These are phyloP conservation scores for Falco novaeseelandiae DNA, from an alignment of 2,797 vertebrate genomes.

Conservation along the genomic window DNA sequence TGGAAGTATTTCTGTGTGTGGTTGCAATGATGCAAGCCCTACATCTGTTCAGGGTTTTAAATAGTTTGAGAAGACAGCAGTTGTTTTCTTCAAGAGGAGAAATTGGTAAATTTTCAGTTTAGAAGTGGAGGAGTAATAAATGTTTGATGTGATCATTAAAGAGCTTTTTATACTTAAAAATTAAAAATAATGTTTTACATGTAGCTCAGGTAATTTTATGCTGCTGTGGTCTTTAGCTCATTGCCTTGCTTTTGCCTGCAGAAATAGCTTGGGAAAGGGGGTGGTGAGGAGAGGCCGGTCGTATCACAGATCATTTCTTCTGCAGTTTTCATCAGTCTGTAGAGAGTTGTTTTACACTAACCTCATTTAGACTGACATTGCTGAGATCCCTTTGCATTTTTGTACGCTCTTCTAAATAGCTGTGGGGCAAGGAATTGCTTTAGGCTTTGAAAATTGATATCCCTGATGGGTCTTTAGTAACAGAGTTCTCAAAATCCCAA, in stretches of 20 bases:
- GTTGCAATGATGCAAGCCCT: constrained; percentile 56
- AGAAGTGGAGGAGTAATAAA: constrained; percentile 7
- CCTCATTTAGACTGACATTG: background rate
- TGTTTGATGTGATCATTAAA: constrained; percentile 50
- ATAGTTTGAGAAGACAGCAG: constrained; percentile 54
- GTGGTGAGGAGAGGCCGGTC: background rate
- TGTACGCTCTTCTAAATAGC: background rate
- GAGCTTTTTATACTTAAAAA: constrained; percentile 45
- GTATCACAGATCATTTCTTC: background rate
- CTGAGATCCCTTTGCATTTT: constrained; percentile 8
- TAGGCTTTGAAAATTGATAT: background rate
- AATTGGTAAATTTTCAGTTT: constrained; percentile 43
- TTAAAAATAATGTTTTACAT: background rate
- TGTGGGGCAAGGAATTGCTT: background rate
- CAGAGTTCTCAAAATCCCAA: background rate
- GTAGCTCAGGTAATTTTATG: background rate
- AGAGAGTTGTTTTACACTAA: background rate
- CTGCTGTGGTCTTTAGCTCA: background rate
- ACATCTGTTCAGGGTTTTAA: constrained; percentile 61
- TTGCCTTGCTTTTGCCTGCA: background rate
- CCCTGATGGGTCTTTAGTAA: background rate
- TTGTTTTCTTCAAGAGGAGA: constrained; percentile 45
- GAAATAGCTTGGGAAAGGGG: background rate
- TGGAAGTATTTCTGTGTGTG: constrained; percentile 54
- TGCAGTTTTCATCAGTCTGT: background rate